Evolutionary conservation across 2,888 invertebrate species (phyloP), one percentile per base, ranked within the genome.

Genomic region (Caenorhabditis sp.): DNA sequence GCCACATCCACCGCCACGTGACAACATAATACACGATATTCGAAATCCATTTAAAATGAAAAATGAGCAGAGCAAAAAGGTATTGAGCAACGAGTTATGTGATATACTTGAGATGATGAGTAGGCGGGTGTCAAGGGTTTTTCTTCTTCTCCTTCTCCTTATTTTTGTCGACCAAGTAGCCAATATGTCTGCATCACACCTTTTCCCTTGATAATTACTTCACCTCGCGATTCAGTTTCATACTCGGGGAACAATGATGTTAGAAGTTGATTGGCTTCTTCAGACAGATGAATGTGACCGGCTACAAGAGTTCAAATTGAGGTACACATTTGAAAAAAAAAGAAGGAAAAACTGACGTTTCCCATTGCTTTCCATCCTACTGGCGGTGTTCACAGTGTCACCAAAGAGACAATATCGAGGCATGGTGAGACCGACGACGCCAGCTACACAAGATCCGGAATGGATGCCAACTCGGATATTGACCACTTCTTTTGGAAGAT

Each of bases 371-470:
- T 83, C 82, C 83, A 83, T 83, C 25, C 83, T 63, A 50, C 78
- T 78, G 1, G 83, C 83, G 1, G 83, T 83, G 69, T 83, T 82
- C 3, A 83, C 83, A 20, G 82, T 78, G 58, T 83, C 82, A 38
- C 82, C 83, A 64, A 83, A 82, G n/a, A 83, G 71, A 53, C 83
- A 82, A 53, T 83, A 83, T 12, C 83, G 67, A 21, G 83, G 83
- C 83, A 83, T 83, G 27, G 83, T 80, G 21, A 81, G 63, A 1
- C 83, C 83, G 8, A 83, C 83, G 14, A 83, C 83, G 20, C 82
- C 83, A 4, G 83, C 77, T 21, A 82, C 82, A 67, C 80, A 81
- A 4, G 82, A 74, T 43, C 82, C 82, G 2, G 80, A 74, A 59
- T 82, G 80, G 59, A 82, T 77, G 43, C 82, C 82, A 20, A 82